phyloP scores from a whole-genome alignment of 2,113 vertebrate genomes.

The Pseudopipra pipra region DNA sequence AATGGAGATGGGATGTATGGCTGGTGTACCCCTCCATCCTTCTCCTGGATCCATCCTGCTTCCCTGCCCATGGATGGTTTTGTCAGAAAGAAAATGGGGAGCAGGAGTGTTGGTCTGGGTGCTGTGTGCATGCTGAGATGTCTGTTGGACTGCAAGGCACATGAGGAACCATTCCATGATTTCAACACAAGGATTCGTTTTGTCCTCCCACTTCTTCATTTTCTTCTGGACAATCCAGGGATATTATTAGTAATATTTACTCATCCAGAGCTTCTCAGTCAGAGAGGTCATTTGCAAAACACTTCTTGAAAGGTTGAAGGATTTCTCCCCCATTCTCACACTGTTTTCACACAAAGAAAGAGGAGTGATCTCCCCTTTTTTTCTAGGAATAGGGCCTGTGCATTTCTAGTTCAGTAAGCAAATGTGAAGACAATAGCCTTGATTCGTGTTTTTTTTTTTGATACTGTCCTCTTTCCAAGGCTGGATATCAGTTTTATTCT shows the following conservation, averaged over 20 bases:
- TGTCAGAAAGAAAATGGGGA: background rate
- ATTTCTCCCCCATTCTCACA: background rate
- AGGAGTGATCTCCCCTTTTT: background rate
- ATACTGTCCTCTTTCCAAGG: background rate
- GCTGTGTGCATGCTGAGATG: background rate
- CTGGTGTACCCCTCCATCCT: background rate
- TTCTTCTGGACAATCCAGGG: background rate
- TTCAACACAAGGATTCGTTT: slow-evolving; percentile 2
- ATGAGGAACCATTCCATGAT: background rate
- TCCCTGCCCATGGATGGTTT: background rate
- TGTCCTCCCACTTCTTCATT: background rate
- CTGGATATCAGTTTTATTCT: background rate
- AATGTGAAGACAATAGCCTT: background rate
- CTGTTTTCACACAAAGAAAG: background rate
- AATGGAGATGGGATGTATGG: background rate
- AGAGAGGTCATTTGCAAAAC: background rate
- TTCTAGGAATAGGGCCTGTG: background rate
- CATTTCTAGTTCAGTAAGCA: background rate
- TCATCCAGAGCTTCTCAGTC: background rate
- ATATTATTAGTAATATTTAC: background rate
- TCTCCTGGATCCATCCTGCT: background rate
- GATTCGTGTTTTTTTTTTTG: background rate
- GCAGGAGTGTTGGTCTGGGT: background rate
- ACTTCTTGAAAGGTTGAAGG: background rate
- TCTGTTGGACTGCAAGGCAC: background rate